Evolutionary conservation across 2,888 invertebrate species (phyloP).

Genomic region (Campoletis raptor): DNA sequence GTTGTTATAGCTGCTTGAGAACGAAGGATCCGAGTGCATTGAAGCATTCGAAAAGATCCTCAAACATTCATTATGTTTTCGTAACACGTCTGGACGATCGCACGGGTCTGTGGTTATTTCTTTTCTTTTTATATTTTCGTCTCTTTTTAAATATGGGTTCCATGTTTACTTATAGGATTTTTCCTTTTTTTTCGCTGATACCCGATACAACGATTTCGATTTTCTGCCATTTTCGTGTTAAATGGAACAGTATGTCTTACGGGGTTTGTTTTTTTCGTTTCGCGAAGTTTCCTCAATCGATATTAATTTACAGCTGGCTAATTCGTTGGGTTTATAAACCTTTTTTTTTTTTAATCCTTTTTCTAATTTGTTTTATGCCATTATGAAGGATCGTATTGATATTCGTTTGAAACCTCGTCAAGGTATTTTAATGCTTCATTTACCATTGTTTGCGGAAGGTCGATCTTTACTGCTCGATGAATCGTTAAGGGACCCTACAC

Average conservation of each 20-base stretch:
- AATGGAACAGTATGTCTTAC: neutral
- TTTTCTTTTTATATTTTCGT: constrained; percentile 62
- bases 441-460: constrained; percentile 78
- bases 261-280: neutral
- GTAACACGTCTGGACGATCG: constrained; percentile 76
- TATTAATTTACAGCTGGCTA: neutral
- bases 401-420: constrained; percentile 60
- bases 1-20: constrained; percentile 83
- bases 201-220: constrained; percentile 32
- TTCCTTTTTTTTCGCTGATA: neutral
- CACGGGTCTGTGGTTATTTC: constrained; percentile 42
- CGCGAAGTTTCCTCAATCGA: neutral
- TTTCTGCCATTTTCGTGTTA: neutral
- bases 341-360: neutral
- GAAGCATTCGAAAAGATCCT: constrained; percentile 75
- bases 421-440: constrained; percentile 79
- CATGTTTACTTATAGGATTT: neutral
- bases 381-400: neutral
- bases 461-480: constrained; percentile 76
- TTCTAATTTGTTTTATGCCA: neutral
- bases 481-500: constrained; percentile 70
- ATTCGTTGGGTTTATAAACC: neutral
- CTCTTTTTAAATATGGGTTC: constrained; percentile 56
- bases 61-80: constrained; percentile 84
- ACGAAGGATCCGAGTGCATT: constrained; percentile 75